Evolutionary conservation across 37 sponge, comb jelly and placozoan species (phyloP), one percentile per base, ranked within the genome.

Genomic region (Petrosia ficiformis): DNA sequence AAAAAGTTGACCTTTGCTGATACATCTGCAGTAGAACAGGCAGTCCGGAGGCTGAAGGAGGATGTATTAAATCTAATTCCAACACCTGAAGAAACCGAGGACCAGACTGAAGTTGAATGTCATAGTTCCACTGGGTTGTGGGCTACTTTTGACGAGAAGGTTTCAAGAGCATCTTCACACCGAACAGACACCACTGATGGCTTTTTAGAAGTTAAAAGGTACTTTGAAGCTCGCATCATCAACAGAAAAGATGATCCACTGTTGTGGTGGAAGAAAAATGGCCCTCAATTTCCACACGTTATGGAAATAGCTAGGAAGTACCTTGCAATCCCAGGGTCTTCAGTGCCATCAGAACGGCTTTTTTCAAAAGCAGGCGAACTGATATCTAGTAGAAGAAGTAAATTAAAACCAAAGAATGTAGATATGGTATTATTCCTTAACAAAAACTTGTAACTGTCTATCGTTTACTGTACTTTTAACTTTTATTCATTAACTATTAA

Each of bases 401-500:
- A 61, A 6, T 29, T 61, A 22, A 61, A 61, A n/a, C 63, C 63
- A 61, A 61, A 5, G 28, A 61, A 61, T 22, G 63, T 61, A 22
- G 63, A 61, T 29, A 61, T 26, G 28, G n/a, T 61, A 26, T 61
- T 61, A 29, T 61, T 61, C 28, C n/a, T 61, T 24, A 61, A 61
- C 63, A 61, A 61, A n/a, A 61, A 61, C 63, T 61, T 61, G 63
- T 22, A 8, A n/a, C n/a, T 48, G 54, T 48, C 14, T 48, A 48
- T 19, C 14, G 8, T 19, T 48, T 14, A 48, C 8, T 48, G 8
- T 19, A 19, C 14, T 19, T 48, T 14, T 19, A 48, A 19, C 14
- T 19, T 19, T 48, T 48, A 48, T 19, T 14, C 54, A 48, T 48
- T 48, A 48, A 48, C n/a, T 48, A 48, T 48, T 48, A 48, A 48